Conservation (phyloP, 2,888 invertebrate genomes). For the Furcula furcula region DNA sequence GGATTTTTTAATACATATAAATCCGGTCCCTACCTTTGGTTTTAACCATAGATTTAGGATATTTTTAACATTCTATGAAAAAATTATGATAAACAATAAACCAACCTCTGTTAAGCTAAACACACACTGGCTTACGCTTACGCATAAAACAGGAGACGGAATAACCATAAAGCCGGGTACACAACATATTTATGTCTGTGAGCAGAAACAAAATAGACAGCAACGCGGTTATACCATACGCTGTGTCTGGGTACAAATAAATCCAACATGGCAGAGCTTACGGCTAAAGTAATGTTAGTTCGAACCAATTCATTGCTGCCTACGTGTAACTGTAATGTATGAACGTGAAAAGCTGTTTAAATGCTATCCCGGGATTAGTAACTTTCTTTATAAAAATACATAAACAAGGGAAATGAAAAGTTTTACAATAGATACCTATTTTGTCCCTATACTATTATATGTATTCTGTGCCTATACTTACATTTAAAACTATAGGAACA, state of each 20-base stretch:
- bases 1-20: too few relatives aligned
- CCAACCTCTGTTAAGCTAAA: neutral
- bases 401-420: too few relatives aligned
- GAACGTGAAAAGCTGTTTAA: neutral
- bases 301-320: conserved; percentile 49
- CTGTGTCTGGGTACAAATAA: conserved; percentile 39
- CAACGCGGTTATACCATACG: conserved; percentile 10
- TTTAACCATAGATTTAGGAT: neutral
- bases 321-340: conserved; percentile 33
- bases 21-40: too few relatives aligned
- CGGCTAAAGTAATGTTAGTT: conserved; percentile 44
- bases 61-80: neutral
- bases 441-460: too few relatives aligned
- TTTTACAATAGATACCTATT: too few relatives aligned
- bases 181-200: conserved; percentile 21
- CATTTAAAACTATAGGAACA: too few relatives aligned
- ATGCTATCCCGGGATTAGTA: too few relatives aligned
- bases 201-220: neutral
- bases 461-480: too few relatives aligned
- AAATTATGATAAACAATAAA: neutral
- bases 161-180: conserved; percentile 15
- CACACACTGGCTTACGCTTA: conserved; percentile 3
- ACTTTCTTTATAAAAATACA: too few relatives aligned
- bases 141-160: conserved; percentile 11
- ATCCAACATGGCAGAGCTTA: conserved; percentile 38